Evolutionary conservation across 2,888 invertebrate species (phyloP).

Genomic region (Agrochola circellaris): DNA sequence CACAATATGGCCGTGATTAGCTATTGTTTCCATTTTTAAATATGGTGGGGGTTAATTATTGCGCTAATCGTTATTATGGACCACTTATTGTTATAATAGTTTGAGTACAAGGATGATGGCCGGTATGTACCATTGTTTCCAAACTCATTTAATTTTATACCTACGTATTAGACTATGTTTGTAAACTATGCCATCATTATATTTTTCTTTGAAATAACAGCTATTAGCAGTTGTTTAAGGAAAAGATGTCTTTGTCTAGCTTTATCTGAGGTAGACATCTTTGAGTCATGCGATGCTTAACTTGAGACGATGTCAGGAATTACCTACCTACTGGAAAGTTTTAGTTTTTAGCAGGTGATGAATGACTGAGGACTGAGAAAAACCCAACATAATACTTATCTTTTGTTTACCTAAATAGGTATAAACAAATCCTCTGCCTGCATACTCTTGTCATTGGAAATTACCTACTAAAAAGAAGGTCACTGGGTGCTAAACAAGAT

Average conservation of each 20-base stretch:
- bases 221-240: conserved; percentile 1
- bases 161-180: conserved; percentile 9
- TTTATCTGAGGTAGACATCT: conserved; percentile 17
- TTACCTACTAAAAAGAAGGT: not conserved
- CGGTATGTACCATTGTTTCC: conserved; percentile 33
- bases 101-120: conserved; percentile 51
- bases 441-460: not conserved
- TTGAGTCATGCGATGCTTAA: not conserved
- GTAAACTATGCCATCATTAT: conserved; percentile 1
- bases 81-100: conserved; percentile 51
- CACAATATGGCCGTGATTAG: conserved; percentile 66
- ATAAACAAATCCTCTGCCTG: too few species aligned
- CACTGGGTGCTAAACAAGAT: not conserved
- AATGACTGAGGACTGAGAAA: not conserved
- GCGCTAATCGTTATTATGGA: conserved; percentile 48
- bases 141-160: conserved; percentile 38
- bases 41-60: conserved; percentile 54
- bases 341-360: not conserved
- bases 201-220: conserved; percentile 26
- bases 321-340: not conserved
- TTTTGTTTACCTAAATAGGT: too few species aligned
- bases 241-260: conserved; percentile 13
- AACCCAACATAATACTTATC: too few species aligned
- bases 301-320: not conserved
- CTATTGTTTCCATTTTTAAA: conserved; percentile 65